Evolutionary conservation across 2,888 invertebrate species (phyloP), one percentile per base, ranked within the genome.

Genomic region (Hedya salicella): DNA sequence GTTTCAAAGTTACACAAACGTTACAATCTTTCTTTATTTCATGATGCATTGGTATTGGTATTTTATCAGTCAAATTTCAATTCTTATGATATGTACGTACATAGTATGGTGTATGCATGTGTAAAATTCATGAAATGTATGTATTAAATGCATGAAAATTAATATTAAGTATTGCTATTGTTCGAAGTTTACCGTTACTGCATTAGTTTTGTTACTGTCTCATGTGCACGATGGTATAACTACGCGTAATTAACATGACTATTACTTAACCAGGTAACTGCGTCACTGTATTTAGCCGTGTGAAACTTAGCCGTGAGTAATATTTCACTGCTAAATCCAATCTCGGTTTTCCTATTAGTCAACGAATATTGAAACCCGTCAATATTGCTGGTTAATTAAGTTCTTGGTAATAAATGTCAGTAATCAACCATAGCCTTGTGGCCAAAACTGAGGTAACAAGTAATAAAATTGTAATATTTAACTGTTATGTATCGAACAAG

Each of bases 311-410:
- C 39, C 13, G 17, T 46, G 21, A 63, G 21, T 32, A 56, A 54
- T 54, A 48, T 39, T 52, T 40, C 25, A 13, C 46, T 40, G 32
- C 19, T 42, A 44, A 46, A 65, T 65, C 53, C 63, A 56, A 30
- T 52, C 17, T 61, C 54, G 19, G 57, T 25, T 36, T 69, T 68
- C 61, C 61, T 52, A 48, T 68, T 59, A 75, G 36, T 74, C 70
- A 73, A 77, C 71, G 71, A 71, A 72, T 76, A 77, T 74, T 73
- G 71, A 75, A 75, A 75, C 72, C 71, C 61, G 73, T 71, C 71
- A 68, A 70, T 62, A 57, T 66, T 71, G 46, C 56, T 40, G 70
- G 73, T 75, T 74, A 76, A 78, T 78, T 61, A 68, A 70, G 62
- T 69, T 70, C 68, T 75, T 73, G 70, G 67, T 77, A 75, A 78